A percentile compares a stretch with the other conserved stretches of the same genome.
These are phyloP conservation scores for Drosophila sproati DNA, from an alignment of 1,140 invertebrate species.

Conservation along the genomic window DNA sequence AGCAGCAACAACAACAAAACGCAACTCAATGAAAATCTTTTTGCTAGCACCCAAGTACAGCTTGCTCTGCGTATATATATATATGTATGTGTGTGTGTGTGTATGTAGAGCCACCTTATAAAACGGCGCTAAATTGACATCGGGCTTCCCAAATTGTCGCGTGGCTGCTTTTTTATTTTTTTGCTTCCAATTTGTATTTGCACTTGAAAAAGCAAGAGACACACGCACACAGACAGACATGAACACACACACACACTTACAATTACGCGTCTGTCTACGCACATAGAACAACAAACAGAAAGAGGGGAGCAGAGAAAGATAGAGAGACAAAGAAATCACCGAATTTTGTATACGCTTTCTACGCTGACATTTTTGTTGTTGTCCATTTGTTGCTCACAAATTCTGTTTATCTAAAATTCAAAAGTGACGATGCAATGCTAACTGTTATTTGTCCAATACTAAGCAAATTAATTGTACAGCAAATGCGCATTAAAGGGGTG, in stretches of 20 bases:
- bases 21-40: slow-evolving; percentile 68
- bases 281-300: slow-evolving; percentile 2
- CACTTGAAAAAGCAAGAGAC: slow-evolving; percentile 46
- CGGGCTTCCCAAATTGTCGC: slow-evolving; percentile 59
- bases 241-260: neutral
- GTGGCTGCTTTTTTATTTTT: slow-evolving; percentile 32
- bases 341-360: slow-evolving; percentile 16
- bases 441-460: too few relatives aligned
- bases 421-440: too few relatives aligned
- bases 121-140: slow-evolving; percentile 64
- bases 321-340: slow-evolving; percentile 4
- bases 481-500: too few relatives aligned
- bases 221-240: slow-evolving; percentile 2
- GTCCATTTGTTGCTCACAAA: neutral
- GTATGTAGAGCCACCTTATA: slow-evolving; percentile 39
- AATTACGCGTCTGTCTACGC: neutral
- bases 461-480: too few relatives aligned
- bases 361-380: neutral
- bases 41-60: slow-evolving; percentile 49
- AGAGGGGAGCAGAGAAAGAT: neutral
- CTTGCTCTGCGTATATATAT: slow-evolving; percentile 21
- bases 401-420: too few relatives aligned
- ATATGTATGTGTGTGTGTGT: neutral
- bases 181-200: slow-evolving; percentile 61
- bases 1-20: slow-evolving; percentile 30